These are phyloP conservation scores for Piezodorus guildinii DNA, from an alignment of 1,140 invertebrate genomes.

Conservation along the genomic window DNA sequence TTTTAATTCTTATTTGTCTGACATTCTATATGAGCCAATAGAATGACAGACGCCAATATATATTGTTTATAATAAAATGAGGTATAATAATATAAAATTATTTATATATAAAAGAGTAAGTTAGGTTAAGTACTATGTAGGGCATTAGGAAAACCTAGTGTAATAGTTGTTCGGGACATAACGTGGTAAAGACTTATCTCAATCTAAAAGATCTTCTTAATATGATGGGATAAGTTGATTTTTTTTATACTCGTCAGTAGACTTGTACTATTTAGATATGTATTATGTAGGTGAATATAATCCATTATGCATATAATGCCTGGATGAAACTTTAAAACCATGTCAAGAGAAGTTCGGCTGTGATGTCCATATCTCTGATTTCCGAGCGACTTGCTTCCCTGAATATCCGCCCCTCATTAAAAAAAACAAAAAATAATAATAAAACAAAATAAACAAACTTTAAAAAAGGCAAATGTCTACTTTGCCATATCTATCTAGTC, in stretches of 20 bases:
- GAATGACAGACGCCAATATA: neutral
- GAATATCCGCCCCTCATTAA: neutral
- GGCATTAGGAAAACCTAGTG: neutral
- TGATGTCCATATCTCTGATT: constrained; percentile 7
- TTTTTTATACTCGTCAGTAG: constrained; percentile 15
- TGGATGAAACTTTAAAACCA: neutral
- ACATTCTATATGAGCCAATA: constrained; percentile 15
- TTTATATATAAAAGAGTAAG: neutral
- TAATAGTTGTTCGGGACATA: constrained; percentile 13
- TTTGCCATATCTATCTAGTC: neutral
- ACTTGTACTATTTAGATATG: neutral
- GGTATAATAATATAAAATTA: neutral
- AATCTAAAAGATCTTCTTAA: neutral
- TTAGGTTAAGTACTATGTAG: neutral
- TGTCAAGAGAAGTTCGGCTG: constrained; percentile 4
- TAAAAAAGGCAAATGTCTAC: neutral
- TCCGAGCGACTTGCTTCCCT: neutral
- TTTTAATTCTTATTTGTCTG: neutral
- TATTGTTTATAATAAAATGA: neutral
- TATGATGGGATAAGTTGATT: constrained; percentile 2
- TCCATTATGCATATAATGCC: neutral
- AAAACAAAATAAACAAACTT: neutral
- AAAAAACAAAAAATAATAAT: neutral
- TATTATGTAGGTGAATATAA: neutral
- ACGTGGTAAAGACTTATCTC: constrained; percentile 13